These are phyloP conservation scores for Schlechtendalia chinensis DNA, from an alignment of 1,140 invertebrate species.

Conservation along the genomic window DNA sequence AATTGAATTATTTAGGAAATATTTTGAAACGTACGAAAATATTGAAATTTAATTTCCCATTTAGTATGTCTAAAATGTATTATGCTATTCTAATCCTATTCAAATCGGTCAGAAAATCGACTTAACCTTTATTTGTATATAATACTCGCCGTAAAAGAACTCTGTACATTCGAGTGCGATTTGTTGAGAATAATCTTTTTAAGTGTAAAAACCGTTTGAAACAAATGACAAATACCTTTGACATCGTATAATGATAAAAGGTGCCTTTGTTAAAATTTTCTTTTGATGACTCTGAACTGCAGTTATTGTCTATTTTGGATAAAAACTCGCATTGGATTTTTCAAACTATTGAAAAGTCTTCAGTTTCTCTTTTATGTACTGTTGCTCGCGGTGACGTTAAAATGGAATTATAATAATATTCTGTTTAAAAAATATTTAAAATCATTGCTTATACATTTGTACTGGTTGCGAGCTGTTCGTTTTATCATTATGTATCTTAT, in stretches of 20 bases:
- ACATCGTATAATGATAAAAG: conserved; percentile 1
- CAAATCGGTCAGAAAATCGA: neutral
- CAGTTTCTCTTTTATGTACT: conserved; percentile 1
- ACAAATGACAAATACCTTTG: conserved; percentile 3
- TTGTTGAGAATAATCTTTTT: neutral
- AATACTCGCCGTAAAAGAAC: neutral
- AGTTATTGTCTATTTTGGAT: neutral
- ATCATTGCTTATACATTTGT: too few relatives aligned
- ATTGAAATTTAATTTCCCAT: too few relatives aligned
- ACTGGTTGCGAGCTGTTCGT: too few relatives aligned
- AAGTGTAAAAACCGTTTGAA: conserved; percentile 3
- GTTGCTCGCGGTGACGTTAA: neutral
- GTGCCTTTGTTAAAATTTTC: neutral
- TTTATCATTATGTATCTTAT: too few relatives aligned
- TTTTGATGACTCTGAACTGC: neutral
- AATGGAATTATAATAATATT: neutral
- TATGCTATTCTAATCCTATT: too few relatives aligned
- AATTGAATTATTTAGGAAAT: too few relatives aligned
- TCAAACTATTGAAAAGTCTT: neutral
- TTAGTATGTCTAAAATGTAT: too few relatives aligned
- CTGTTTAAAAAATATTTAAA: neutral
- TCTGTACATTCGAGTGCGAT: neutral
- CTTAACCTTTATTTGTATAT: neutral
- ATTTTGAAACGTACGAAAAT: too few relatives aligned
- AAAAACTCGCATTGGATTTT: conserved; percentile 1